These are phyloP conservation scores for Prinia subflava DNA, from an alignment of 2,113 vertebrate genomes.

Conservation along the genomic window DNA sequence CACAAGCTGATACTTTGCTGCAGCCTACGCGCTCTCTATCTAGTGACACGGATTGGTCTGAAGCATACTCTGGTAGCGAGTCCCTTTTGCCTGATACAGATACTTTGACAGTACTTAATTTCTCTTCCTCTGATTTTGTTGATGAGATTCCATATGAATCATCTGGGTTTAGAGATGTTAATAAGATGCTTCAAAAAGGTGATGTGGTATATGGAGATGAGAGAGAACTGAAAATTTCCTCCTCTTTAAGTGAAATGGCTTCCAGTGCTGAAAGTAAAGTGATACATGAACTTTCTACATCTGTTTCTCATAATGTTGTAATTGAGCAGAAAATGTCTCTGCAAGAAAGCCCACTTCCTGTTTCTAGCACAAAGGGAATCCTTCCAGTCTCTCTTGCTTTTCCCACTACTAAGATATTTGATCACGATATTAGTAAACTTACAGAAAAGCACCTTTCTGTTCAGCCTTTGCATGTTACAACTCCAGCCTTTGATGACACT, in stretches of 20 bases:
- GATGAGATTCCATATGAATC: constrained; percentile 66
- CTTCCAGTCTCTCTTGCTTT: constrained; percentile 68
- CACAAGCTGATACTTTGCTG: constrained; percentile 66
- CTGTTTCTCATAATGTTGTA: constrained; percentile 48
- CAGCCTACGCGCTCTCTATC: constrained; percentile 77
- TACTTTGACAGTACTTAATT: constrained; percentile 54
- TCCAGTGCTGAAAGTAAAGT: constrained; percentile 66
- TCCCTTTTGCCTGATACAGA: constrained; percentile 75
- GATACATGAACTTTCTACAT: constrained; percentile 49
- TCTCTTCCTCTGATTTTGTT: constrained; percentile 70
- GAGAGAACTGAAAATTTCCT: constrained; percentile 69
- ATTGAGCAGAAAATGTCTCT: constrained; percentile 56
- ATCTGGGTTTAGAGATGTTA: constrained; percentile 69
- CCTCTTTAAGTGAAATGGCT: constrained; percentile 66
- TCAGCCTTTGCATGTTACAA: constrained; percentile 64
- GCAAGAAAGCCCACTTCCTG: constrained; percentile 60
- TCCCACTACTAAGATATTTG: constrained; percentile 65
- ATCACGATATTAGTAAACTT: constrained; percentile 64
- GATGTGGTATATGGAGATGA: constrained; percentile 59
- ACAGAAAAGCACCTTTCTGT: constrained; percentile 68
- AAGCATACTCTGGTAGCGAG: constrained; percentile 74
- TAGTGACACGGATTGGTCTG: constrained; percentile 75
- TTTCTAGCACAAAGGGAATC: constrained; percentile 69
- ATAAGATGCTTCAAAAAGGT: constrained; percentile 63
- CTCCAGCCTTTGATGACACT: constrained; percentile 70